Evolutionary conservation across 2,888 invertebrate genomes (phyloP).

Genomic region (Macrophya annulata): DNA sequence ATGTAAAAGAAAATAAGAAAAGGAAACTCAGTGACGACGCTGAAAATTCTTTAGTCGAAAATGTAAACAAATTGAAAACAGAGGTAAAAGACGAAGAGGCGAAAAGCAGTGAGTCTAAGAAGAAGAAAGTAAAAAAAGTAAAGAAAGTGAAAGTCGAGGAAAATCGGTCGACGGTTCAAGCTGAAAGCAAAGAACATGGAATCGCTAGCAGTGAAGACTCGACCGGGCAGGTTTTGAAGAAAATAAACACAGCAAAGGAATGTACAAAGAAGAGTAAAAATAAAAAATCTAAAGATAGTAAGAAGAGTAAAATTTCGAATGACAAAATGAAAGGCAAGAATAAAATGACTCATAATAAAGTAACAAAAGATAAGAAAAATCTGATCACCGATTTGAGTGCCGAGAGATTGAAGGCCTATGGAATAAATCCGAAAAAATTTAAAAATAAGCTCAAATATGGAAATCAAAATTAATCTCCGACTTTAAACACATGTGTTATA

Average conservation of each 20-base stretch:
- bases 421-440: conserved; percentile 94
- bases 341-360: conserved; percentile 56
- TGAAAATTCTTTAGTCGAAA: conserved; percentile 42
- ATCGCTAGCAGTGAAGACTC: conserved; percentile 36
- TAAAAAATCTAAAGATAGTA: conserved; percentile 58
- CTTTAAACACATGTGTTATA: not conserved
- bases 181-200: conserved; percentile 50
- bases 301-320: conserved; percentile 65
- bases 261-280: conserved; percentile 65
- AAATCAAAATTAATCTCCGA: conserved; percentile 78
- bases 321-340: conserved; percentile 61
- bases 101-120: conserved; percentile 59
- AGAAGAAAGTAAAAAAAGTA: conserved; percentile 61
- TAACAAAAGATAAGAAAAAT: conserved; percentile 52
- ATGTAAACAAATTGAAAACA: conserved; percentile 61
- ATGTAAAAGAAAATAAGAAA: conserved; percentile 48
- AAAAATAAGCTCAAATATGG: conserved; percentile 88
- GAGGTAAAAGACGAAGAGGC: conserved; percentile 70
- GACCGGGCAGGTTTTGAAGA: conserved; percentile 11
- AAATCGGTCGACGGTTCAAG: conserved; percentile 52
- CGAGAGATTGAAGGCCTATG: conserved; percentile 93
- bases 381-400: conserved; percentile 80
- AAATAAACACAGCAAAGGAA: conserved; percentile 44
- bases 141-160: conserved; percentile 61
- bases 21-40: conserved; percentile 58